phyloP scores from a whole-genome alignment of 2,888 invertebrate species.

The Salpingus planirostris region DNA sequence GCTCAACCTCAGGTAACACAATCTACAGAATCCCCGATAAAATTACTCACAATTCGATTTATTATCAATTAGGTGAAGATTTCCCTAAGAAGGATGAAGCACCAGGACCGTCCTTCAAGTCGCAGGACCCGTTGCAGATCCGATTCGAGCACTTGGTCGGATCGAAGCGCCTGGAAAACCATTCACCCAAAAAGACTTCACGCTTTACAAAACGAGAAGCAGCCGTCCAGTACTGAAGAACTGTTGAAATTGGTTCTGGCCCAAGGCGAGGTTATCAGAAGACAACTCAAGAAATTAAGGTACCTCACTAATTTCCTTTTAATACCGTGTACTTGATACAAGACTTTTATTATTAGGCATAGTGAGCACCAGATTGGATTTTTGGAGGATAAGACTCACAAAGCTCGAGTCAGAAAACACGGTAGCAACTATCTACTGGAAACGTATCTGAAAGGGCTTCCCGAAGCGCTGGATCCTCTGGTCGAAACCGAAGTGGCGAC shows the following conservation, averaged over 20 bases:
- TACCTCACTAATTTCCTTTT: conserved; percentile 13
- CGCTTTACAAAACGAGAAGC: conserved; percentile 37
- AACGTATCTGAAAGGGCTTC: conserved; percentile 58
- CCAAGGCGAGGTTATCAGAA: conserved; percentile 52
- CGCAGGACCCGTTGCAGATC: conserved; percentile 35
- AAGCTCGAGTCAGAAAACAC: conserved; percentile 61
- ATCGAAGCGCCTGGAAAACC: conserved; percentile 37
- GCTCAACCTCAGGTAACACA: conserved; percentile 51
- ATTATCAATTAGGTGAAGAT: conserved; percentile 43
- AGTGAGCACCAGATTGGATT: conserved; percentile 67
- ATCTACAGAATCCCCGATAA: neutral
- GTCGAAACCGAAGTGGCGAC: conserved; percentile 38
- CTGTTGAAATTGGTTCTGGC: conserved; percentile 49
- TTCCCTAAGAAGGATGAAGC: conserved; percentile 37
- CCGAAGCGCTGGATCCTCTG: conserved; percentile 41
- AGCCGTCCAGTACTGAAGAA: conserved; percentile 43
- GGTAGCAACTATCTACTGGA: conserved; percentile 73
- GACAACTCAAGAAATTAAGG: conserved; percentile 41
- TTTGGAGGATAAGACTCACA: conserved; percentile 70
- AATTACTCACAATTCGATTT: neutral
- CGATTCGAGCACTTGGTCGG: conserved; percentile 36
- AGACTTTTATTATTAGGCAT: conserved; percentile 24
- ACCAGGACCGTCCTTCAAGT: conserved; percentile 30
- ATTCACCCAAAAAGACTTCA: conserved; percentile 41
- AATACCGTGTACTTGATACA: neutral